A percentile compares a stretch with the other conserved stretches of the same genome.
These are phyloP conservation scores for Melanotaenia duboulayi DNA, from an alignment of 2,113 vertebrate species.

Conservation along the genomic window DNA sequence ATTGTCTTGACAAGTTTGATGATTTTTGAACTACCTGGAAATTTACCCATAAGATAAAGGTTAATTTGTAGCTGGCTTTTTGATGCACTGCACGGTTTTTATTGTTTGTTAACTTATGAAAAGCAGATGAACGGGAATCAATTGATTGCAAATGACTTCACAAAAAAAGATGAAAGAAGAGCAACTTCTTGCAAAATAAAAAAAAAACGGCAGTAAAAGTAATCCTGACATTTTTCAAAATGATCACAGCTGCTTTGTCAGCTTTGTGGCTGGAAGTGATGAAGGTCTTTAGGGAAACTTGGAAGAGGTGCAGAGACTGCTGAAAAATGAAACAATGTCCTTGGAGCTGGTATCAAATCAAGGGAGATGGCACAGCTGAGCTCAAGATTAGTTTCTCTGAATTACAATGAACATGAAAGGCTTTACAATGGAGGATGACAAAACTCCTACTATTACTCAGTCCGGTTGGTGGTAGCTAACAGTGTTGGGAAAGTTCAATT, in stretches of 20 bases:
- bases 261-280: background rate
- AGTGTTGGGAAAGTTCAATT: too few relatives aligned
- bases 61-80: too few relatives aligned
- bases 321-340: slow-evolving; percentile 31
- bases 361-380: slow-evolving; percentile 30
- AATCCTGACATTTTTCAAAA: accelerated
- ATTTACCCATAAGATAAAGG: too few relatives aligned
- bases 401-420: too few relatives aligned
- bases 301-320: slow-evolving; percentile 29
- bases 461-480: too few relatives aligned
- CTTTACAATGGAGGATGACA: too few relatives aligned
- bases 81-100: background rate
- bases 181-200: slow-evolving; percentile 29
- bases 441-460: too few relatives aligned
- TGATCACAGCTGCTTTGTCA: background rate
- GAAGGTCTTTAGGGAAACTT: slow-evolving; percentile 56
- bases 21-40: too few relatives aligned
- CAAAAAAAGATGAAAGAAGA: slow-evolving; percentile 61
- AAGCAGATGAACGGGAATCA: slow-evolving; percentile 62
- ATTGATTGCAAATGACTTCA: slow-evolving; percentile 59
- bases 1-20: too few relatives aligned
- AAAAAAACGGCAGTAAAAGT: slow-evolving; percentile 72
- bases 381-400: slow-evolving; percentile 51
- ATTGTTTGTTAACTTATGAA: background rate
- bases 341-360: slow-evolving; percentile 26